Evolutionary conservation across 2,888 invertebrate genomes (phyloP).

Genomic region (Lycophotia porphyrea): DNA sequence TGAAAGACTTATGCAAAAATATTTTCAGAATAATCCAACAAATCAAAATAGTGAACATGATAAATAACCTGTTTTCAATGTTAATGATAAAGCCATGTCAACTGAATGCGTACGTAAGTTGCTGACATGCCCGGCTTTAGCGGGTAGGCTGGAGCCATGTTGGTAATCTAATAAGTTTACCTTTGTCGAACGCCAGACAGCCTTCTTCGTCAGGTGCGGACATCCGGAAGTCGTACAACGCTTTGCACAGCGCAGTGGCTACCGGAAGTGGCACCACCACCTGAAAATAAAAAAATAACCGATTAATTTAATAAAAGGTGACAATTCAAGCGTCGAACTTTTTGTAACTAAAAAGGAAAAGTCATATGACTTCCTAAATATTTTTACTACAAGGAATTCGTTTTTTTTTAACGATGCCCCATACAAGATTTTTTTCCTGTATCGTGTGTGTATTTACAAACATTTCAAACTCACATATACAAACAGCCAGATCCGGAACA

Average conservation of each 20-base stretch:
- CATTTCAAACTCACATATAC: no score
- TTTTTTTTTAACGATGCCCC: no score
- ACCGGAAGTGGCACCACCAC: conserved; percentile 94
- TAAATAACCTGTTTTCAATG: no score
- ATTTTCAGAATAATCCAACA: no score
- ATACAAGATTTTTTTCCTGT: no score
- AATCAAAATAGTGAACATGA: no score
- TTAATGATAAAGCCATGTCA: no score
- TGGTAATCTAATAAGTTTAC: conserved; percentile 69
- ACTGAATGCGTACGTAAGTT: background rate
- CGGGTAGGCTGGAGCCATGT: background rate
- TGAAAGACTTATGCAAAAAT: no score
- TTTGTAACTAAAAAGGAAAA: background rate
- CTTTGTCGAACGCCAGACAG: conserved; percentile 97
- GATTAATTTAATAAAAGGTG: background rate
- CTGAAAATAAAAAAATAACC: conserved; percentile 78
- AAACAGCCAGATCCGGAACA: no score
- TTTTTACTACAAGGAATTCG: background rate
- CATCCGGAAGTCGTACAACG: conserved; percentile 97
- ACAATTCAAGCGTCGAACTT: background rate
- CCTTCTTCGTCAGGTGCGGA: conserved; percentile 97
- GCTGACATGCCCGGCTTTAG: background rate
- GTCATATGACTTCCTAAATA: background rate
- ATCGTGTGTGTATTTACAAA: no score
- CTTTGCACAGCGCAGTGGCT: conserved; percentile 96